These are phyloP conservation scores for Temnopleurus reevesii DNA, from an alignment of 53 echinoderm and acorn worm species.

Conservation along the genomic window DNA sequence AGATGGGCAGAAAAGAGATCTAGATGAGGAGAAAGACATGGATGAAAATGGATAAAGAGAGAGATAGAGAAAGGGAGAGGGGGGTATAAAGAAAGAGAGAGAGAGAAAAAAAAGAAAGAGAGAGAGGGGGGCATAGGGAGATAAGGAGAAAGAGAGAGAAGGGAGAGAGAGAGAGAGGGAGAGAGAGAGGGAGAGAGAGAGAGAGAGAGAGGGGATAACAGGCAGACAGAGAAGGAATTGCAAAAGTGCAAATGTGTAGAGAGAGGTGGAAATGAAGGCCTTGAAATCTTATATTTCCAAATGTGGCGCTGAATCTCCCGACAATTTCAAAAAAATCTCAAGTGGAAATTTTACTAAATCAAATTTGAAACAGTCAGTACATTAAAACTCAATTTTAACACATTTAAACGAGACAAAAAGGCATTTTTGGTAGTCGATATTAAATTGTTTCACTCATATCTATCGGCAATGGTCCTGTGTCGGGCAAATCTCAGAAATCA, in stretches of 20 bases:
- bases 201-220: not conserved
- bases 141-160: not conserved
- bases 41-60: not conserved
- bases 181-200: not conserved
- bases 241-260: no score
- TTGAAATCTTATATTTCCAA: no score
- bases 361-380: not conserved
- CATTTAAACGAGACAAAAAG: not conserved
- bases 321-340: not conserved
- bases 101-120: not conserved
- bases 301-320: no score
- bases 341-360: not conserved
- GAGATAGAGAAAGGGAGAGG: not conserved
- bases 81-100: not conserved
- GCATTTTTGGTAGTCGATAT: not conserved
- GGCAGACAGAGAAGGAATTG: not conserved
- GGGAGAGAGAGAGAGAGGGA: not conserved
- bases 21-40: not conserved
- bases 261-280: no score
- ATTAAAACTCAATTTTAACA: not conserved
- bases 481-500: not conserved
- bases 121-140: not conserved
- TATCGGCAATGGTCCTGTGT: not conserved
- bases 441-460: conserved; percentile 15
- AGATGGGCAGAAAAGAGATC: not conserved